A percentile compares a stretch with the other conserved stretches of the same genome.
These are phyloP conservation scores for Dilophus febrilis DNA, from an alignment of 2,888 invertebrate species.

Conservation along the genomic window DNA sequence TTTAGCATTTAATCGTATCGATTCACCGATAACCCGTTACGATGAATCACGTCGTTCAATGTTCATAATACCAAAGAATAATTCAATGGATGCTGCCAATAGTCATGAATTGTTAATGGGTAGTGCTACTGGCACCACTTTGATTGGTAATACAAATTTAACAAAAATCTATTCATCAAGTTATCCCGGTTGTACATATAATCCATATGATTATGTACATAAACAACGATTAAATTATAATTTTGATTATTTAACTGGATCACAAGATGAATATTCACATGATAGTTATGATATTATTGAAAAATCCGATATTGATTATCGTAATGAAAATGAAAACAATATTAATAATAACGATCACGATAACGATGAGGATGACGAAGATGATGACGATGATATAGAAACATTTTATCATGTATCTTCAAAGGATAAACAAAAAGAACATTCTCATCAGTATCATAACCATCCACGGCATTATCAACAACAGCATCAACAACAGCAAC, in stretches of 20 bases:
- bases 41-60: conserved; percentile 47
- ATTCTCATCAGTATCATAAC: conserved; percentile 3
- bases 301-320: conserved; percentile 53
- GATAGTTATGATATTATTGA: conserved; percentile 76
- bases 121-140: too few species aligned
- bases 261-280: conserved; percentile 74
- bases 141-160: too few species aligned
- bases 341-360: too few species aligned
- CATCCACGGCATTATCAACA: not conserved
- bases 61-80: conserved; percentile 38
- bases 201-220: conserved; percentile 27
- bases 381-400: conserved; percentile 23
- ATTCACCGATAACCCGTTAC: conserved; percentile 56
- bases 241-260: conserved; percentile 34
- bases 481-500: too few species aligned
- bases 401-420: conserved; percentile 20
- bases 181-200: conserved; percentile 65
- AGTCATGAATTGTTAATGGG: conserved; percentile 42
- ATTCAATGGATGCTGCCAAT: conserved; percentile 50
- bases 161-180: conserved; percentile 70
- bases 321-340: too few species aligned
- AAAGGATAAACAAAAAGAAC: conserved; percentile 14
- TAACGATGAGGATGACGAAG: conserved; percentile 36
- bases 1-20: conserved; percentile 33
- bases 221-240: conserved; percentile 36